Conservation (phyloP, 2,113 vertebrate genomes). For the Riparia riparia region DNA sequence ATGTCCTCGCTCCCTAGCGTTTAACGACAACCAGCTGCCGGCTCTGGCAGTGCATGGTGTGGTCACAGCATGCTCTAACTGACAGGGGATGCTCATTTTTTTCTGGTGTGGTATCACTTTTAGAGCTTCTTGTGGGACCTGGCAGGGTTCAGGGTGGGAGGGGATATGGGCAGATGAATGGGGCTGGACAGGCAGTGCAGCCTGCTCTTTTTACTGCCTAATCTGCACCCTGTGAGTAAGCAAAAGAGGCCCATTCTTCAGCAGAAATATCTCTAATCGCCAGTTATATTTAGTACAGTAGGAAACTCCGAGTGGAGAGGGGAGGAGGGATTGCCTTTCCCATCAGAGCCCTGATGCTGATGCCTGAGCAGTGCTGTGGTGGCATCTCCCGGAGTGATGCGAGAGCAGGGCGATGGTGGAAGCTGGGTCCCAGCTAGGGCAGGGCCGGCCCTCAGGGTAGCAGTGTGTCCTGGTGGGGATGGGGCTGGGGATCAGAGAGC, state of each 20-base stretch:
- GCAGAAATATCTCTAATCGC: not conserved
- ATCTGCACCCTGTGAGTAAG: not conserved
- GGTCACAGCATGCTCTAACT: not conserved
- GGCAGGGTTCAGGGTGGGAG: not conserved
- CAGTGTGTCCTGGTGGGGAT: not conserved
- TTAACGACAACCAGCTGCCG: constrained; percentile 7
- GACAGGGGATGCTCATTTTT: not conserved
- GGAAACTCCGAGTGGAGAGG: not conserved
- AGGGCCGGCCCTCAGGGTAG: not conserved
- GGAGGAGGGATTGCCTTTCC: not conserved
- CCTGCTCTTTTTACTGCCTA: not conserved
- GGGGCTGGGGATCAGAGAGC: not conserved
- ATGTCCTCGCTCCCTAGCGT: accelerated
- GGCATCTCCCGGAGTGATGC: not conserved
- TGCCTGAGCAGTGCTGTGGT: not conserved
- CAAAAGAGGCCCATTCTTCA: not conserved
- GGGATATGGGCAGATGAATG: not conserved
- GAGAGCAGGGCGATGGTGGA: not conserved
- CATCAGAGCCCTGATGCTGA: not conserved
- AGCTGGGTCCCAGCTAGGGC: not conserved
- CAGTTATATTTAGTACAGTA: not conserved
- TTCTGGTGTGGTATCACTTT: not conserved
- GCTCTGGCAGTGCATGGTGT: not conserved
- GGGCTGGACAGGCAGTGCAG: not conserved
- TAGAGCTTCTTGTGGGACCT: not conserved